These are phyloP conservation scores for Selene dorsalis DNA, from an alignment of 2,797 vertebrate species.

Conservation along the genomic window DNA sequence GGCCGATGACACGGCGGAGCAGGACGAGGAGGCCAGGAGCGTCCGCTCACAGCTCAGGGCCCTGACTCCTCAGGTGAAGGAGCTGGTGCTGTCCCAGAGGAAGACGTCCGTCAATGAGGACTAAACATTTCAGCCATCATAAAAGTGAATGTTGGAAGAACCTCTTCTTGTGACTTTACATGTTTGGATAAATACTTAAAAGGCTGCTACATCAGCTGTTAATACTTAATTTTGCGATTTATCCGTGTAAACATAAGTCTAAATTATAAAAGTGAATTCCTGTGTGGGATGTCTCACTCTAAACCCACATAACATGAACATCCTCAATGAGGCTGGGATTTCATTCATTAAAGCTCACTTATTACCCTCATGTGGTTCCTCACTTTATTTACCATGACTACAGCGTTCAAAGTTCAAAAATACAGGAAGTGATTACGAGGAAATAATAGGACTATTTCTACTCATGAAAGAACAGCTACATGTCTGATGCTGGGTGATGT, in stretches of 20 bases:
- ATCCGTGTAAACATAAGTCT: conserved; percentile 34
- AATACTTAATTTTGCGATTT: conserved; percentile 23
- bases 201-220: conserved; percentile 8
- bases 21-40: conserved; percentile 76
- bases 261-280: conserved; percentile 52
- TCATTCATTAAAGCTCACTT: conserved; percentile 41
- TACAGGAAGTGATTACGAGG: too few relatives aligned
- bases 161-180: not conserved
- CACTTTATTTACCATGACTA: not conserved
- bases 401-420: too few relatives aligned
- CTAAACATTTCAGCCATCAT: conserved; percentile 55
- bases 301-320: conserved; percentile 27
- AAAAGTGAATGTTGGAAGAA: not conserved
- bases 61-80: conserved; percentile 88
- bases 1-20: conserved; percentile 52
- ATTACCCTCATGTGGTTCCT: not conserved
- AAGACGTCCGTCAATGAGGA: conserved; percentile 89
- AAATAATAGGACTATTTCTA: too few relatives aligned
- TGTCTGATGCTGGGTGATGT: too few relatives aligned
- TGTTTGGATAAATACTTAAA: conserved; percentile 20
- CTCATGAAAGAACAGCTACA: too few relatives aligned
- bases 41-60: conserved; percentile 86
- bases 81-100: conserved; percentile 88
- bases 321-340: conserved; percentile 68
- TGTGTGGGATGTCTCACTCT: conserved; percentile 54